These are phyloP conservation scores for Caenorhabditis briggsae DNA, from an alignment of 1,140 invertebrate species.

Conservation along the genomic window DNA sequence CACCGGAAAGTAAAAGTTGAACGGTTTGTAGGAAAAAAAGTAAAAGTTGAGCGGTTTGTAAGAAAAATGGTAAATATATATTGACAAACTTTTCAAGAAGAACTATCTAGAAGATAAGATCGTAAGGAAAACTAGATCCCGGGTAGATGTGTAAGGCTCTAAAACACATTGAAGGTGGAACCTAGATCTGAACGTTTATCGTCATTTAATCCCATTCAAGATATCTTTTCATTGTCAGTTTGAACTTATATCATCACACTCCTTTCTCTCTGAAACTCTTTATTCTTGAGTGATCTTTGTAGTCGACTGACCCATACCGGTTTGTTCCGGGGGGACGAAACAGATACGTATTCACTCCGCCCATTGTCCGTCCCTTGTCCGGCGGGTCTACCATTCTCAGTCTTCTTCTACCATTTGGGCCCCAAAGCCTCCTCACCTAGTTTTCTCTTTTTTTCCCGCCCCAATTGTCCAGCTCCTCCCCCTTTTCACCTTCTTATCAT, in stretches of 20 bases:
- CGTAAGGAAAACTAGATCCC: constrained; percentile 3
- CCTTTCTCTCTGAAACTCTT: constrained; percentile 6
- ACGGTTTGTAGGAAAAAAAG: constrained; percentile 18
- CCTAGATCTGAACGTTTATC: background rate
- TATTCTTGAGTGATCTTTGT: constrained; percentile 39
- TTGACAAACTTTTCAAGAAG: background rate
- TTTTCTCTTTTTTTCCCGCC: background rate
- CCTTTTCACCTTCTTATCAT: constrained; percentile 46
- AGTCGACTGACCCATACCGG: constrained; percentile 47
- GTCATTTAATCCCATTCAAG: constrained; percentile 7
- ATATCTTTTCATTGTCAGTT: background rate
- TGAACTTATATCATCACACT: constrained; percentile 15
- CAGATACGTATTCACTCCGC: background rate
- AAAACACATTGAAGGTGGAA: background rate
- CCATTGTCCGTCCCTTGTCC: background rate
- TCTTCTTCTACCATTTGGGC: background rate
- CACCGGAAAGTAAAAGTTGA: constrained; percentile 34
- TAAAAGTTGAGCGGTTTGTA: constrained; percentile 8
- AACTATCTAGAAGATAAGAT: constrained; percentile 10
- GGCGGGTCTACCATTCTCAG: background rate
- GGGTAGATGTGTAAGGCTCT: constrained; percentile 13
- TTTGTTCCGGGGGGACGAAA: constrained; percentile 30
- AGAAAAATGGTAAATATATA: background rate
- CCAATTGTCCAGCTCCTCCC: constrained; percentile 39
- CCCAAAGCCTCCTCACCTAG: background rate